Evolutionary conservation across 2,797 vertebrate species (phyloP), one percentile per base, ranked within the genome.

Genomic region (Darevskia nairensis): DNA sequence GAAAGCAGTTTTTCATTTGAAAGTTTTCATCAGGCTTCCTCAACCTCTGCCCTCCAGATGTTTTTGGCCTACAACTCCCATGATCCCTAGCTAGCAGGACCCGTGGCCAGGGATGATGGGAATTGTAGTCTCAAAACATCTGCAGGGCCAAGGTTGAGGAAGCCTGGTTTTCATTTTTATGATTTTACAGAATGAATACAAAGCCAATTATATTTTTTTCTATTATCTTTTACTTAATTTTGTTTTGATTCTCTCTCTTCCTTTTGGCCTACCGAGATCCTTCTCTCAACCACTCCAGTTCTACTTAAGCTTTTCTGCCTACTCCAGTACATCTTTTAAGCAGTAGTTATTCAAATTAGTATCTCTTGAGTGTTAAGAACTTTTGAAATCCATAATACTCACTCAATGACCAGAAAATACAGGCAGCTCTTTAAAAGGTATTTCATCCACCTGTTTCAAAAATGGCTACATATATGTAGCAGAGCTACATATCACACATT

Each of bases 381-480:
- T 89, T 23, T 79, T 92, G 0, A 4, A 69, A 86, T 85, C 66
- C 46, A 50, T 86, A 86, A 91, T 96, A 95, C 93, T 95, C 90
- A 95, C 95, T 93, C 88, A 88, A 89, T 86, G 88, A 41, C 85
- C 89, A 92, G 85, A 0, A 55, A 21, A 91, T 92, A 95, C 21
- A 3, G 84, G 85, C 3, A 88, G 88, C 88, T 94, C 13, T 4
- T 89, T 94, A 94, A 64, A 32, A 89, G 89, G 59, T 66, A 79
- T 92, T 95, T 89, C 84, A 88, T 23, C 92, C 68, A 84, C 92
- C 92, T 94, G 85, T 27, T 69, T 72, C 86, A 59, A 82, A 85
- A 85, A 91, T 86, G 91, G 68, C 80, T 92, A 94, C 41, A 87
- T 77, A 82, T 3, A 55, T 55, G 50, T 55, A 55, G 50, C 50